Evolutionary conservation across 2,113 vertebrate genomes (phyloP), one percentile per base, ranked within the genome.

Genomic region (Eleginops maclovinus): DNA sequence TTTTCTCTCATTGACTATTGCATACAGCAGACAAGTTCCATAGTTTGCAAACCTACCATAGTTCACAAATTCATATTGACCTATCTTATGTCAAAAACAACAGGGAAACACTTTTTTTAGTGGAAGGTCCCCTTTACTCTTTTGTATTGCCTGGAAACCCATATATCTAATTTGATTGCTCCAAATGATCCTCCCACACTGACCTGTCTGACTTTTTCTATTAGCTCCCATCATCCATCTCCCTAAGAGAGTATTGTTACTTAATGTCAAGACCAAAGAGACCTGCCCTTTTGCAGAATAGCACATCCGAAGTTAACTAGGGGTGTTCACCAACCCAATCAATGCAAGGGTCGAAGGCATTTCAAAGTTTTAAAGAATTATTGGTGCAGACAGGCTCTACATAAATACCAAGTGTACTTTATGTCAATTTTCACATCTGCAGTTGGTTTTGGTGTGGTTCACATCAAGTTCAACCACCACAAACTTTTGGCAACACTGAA

Each of bases 391-490:
- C 9, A 59, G 11, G 24, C 36, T 16, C 16, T 41, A 44, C 5
- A 19, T 15, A 4, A 36, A 58, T 31, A 40, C 21, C 21, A 55
- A 56, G 9, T 12, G 26, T 40, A 17, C 36, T n/a, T 6, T 1
- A 22, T 19, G 44, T 56, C 24, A 16, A 44, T 67, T 67, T 75
- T 64, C 44, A 53, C 26, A 28, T 28, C 19, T 19, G 17, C 21
- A 60, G 7, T 53, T 47, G 8, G 11, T 40, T 62, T 19, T 26
- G 7, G n/a, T 14, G 51, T 50, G 14, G 31, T 61, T 68, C 22
- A 83, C 36, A 19, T 5, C 8, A 22, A 50, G 47, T 75, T 80
- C n/a, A 76, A 26, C n/a, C 28, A 53, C 61, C 7, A 73, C 3
- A 21, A 43, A 56, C 21, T 55, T 65, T 43, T 77, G 41, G 16